A percentile compares a stretch with the other conserved stretches of the same genome.
These are phyloP conservation scores for Aplodontia rufa DNA, from an alignment of 2,113 vertebrate genomes.

Conservation along the genomic window DNA sequence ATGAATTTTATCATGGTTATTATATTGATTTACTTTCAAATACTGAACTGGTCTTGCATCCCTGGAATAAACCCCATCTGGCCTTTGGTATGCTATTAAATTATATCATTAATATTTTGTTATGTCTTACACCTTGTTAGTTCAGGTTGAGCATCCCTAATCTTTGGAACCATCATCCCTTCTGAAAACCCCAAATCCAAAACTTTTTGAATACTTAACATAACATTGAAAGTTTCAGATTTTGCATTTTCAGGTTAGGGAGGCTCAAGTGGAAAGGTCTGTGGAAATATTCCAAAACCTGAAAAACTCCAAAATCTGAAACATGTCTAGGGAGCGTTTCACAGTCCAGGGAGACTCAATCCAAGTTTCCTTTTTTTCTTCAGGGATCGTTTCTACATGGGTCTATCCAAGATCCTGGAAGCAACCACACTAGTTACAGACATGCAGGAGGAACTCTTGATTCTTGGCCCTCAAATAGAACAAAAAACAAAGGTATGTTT, in stretches of 20 bases:
- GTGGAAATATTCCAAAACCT: not conserved
- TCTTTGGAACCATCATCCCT: no score
- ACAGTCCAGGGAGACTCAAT: not conserved
- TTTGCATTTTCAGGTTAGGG: not conserved
- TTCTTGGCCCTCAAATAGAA: conserved; percentile 79
- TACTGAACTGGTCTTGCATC: not conserved
- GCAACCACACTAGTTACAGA: conserved; percentile 66
- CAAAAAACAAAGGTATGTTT: conserved; percentile 73
- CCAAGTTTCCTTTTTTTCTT: not conserved
- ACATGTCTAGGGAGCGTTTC: not conserved
- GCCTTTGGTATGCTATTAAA: not conserved
- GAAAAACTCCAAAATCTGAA: not conserved
- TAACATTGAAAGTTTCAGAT: not conserved
- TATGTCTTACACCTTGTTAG: not conserved
- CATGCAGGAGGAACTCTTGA: conserved; percentile 79
- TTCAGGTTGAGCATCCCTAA: not conserved
- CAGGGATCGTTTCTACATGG: conserved; percentile 75
- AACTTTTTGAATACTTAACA: not conserved
- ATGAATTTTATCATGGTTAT: not conserved
- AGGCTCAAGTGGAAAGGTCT: not conserved
- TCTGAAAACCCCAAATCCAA: not conserved
- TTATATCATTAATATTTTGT: not conserved
- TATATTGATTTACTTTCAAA: not conserved
- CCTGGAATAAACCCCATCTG: not conserved
- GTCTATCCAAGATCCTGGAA: conserved; percentile 79